Evolutionary conservation across 2,888 invertebrate genomes (phyloP), one percentile per base, ranked within the genome.

Genomic region (Hyppa rectilinea): DNA sequence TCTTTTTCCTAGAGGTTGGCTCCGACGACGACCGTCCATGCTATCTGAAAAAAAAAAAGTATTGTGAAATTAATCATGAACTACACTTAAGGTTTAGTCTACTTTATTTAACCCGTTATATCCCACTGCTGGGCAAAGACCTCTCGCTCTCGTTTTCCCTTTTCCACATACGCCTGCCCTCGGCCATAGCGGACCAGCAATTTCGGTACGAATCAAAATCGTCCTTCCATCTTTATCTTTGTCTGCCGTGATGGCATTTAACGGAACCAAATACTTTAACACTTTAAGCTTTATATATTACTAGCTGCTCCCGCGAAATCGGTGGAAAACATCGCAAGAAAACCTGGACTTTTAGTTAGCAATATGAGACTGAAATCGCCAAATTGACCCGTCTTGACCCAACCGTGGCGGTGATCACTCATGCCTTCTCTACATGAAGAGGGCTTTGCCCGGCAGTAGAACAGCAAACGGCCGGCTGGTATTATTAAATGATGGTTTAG

Each of bases 1-100:
- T 76, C 96, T 95, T 89, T 97, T 96, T 65, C 96, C 96, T 75
- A 96, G 93, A 59, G 94, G 87, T 85, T 94, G 76, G 87, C 92
- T 95, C 75, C 86, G 96, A 84, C 90, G 89, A 74, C 87, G 90
- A 71, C 87, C 86, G 70, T 95, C 96, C 96, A 96, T 95, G 86
- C 88, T 91, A 80, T 80, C 94, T 94, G 92, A 12, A 89, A 91
- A 61, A 59, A 64, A 63, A 7, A 29, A 69, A 10, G 2, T 0
- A 10, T 31, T 53, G 9, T 45, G 17, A 23, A 10, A 36, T 34
- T 65, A 4, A 34, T 9, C n/a, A n/a, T n/a, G n/a, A n/a, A n/a
- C 14, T 20, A 4, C 26, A 7, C 26, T 50, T 9, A 7, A 50
- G 26, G 26, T 49, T 6, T 7, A 23, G 47, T 47, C 45, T 47